Evolutionary conservation across 2,888 invertebrate genomes (phyloP), one percentile per base, ranked within the genome.

Genomic region (Teleogryllus oceanicus): DNA sequence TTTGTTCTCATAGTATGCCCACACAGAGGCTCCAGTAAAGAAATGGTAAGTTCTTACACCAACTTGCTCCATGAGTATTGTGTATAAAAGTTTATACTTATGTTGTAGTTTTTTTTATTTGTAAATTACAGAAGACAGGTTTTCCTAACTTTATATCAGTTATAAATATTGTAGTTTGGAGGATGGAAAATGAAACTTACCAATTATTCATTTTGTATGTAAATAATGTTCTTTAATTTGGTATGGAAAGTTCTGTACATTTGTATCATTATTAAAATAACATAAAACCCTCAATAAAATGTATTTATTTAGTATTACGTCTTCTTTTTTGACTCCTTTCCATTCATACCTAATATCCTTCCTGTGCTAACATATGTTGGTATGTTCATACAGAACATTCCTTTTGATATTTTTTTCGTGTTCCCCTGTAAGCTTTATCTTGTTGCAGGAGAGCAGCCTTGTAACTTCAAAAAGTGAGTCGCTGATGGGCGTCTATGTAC

Each of bases 381-480:
- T n/a, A 62, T n/a, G n/a, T 62, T 62, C 16, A 18, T 62, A 18
- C 13, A 62, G 62, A 62, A n/a, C n/a, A 62, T 18, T 62, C 37
- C 37, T 62, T 62, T 62, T 4, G 8, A 62, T 62, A n/a, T 62
- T 62, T 13, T 18, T 62, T 62, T 62, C 62, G 13, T 62, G n/a
- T 62, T 18, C 62, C 62, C 62, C n/a, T 16, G 16, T 18, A 62
- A n/a, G n/a, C 3, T 18, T 62, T n/a, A n/a, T 62, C 62, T 62
- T 62, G 62, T 62, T 62, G 62, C 62, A 62, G 62, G 62, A 62
- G 62, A 62, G 62, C 13, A 62, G 62, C 62, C 62, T 62, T n/a
- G n/a, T 62, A n/a, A 62, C 62, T 62, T 62, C 62, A 13, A 62
- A 37, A 62, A 4, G 62, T 62, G 16, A 62, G 13, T n/a, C n/a